Percentiles rank a stretch among this genome's conserved stretches.
Evolutionary conservation across 30 jellyfish, hydroid and myxozoan species (phyloP).

Genomic region (Aurelia aurita): DNA sequence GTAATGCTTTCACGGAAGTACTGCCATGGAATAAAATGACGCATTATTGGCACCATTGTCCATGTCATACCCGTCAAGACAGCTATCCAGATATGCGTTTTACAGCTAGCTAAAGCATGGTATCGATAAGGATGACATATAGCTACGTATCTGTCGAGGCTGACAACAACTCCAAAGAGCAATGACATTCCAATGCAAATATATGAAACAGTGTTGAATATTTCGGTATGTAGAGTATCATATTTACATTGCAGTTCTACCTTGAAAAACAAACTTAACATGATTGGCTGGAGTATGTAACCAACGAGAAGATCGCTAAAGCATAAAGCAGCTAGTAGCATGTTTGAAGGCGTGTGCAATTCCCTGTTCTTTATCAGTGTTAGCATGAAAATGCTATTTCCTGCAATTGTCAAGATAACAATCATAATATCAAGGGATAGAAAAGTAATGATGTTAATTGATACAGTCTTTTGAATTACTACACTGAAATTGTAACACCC

Average conservation of each 20-base stretch:
- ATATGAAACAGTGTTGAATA: neutral
- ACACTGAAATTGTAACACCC: no score
- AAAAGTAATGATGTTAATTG: neutral
- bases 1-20: no score
- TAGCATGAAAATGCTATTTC: neutral
- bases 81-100: neutral
- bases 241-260: neutral
- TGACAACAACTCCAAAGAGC: neutral
- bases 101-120: neutral
- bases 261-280: neutral
- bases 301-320: constrained; percentile 3
- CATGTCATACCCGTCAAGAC: neutral
- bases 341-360: constrained; percentile 11
- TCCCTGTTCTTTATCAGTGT: neutral
- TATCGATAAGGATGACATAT: constrained; percentile 4
- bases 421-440: neutral
- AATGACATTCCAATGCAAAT: neutral
- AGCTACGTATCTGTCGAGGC: constrained; percentile 7
- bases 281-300: neutral
- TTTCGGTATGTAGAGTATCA: neutral
- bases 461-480: neutral
- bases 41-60: neutral
- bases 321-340: neutral
- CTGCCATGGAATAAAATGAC: neutral
- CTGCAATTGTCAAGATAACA: neutral